Evolutionary conservation across 2,797 vertebrate species (phyloP), one percentile per base, ranked within the genome.

Genomic region (Menidia menidia): DNA sequence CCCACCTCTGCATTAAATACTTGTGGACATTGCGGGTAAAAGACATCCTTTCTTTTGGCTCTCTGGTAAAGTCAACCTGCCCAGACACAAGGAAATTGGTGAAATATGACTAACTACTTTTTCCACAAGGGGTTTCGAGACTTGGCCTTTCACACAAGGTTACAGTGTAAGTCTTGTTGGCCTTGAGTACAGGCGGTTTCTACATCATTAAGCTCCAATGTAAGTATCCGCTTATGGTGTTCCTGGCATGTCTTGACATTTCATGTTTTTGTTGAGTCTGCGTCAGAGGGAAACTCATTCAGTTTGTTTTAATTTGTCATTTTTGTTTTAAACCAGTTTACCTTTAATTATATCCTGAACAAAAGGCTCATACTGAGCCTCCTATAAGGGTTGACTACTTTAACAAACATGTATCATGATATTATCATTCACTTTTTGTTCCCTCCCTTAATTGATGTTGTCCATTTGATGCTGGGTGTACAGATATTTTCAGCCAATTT

Each of bases 21-120:
- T 77, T 90, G 85, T 77, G 87, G 88, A 84, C 69, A 61, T 71
- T 84, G 84, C 67, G 90, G 85, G 75, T 75, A 80, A 62, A 79
- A 88, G 73, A 83, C 82, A 88, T 87, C 79, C 79, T 86, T 82
- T 84, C 82, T 77, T 80, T 79, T 82, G 86, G 82, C 74, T 83
- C 81, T 60, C 73, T 83, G 80, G 71, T 68, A 84, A 89, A 83
- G 78, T 81, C 89, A 91, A 92, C 84, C 88, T 87, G 84, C 85
- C 82, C 87, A 88, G 82, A 86, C 77, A 54, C 51, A 80, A 83
- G 81, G 75, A 89, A 81, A 79, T 43, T 72, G 77, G 77, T 86
- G 82, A 83, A 92, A 89, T 75, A 92, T 90, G 86, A 93, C 86
- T 91, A 91, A 92, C 75, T 42, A 56, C 72, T 80, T 86, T 92